These are phyloP conservation scores for Stenurella melanura DNA, from an alignment of 2,888 invertebrate species.

Conservation along the genomic window DNA sequence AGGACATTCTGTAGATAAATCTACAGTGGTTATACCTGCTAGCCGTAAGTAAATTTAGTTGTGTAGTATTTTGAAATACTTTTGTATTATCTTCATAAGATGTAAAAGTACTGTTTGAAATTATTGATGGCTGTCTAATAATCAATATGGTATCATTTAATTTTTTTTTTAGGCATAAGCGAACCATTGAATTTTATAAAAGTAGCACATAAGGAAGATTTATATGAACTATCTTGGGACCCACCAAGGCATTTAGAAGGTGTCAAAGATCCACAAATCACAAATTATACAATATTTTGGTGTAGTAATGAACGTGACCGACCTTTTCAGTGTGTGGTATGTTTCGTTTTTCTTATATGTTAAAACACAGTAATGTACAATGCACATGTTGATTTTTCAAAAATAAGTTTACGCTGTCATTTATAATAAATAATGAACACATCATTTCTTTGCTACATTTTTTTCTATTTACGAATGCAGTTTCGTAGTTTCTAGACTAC, in stretches of 20 bases:
- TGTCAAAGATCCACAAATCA: conserved; percentile 65
- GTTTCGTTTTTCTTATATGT: conserved; percentile 45
- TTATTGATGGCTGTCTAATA: too few relatives aligned
- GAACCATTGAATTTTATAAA: conserved; percentile 72
- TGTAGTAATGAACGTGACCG: conserved; percentile 68
- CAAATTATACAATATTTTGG: conserved; percentile 89
- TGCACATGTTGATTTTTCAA: too few relatives aligned
- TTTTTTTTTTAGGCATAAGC: conserved; percentile 47
- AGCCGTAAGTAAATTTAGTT: conserved; percentile 50
- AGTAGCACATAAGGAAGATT: conserved; percentile 81
- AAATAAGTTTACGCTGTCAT: too few relatives aligned
- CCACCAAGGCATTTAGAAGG: conserved; percentile 71
- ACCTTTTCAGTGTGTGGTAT: conserved; percentile 70
- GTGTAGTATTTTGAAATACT: background rate
- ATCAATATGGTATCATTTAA: background rate
- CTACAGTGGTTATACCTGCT: conserved; percentile 78
- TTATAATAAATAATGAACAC: too few relatives aligned
- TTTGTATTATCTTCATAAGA: too few relatives aligned
- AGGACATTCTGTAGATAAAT: conserved; percentile 77
- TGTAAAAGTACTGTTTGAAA: too few relatives aligned
- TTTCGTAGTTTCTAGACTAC: too few relatives aligned
- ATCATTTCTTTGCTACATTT: too few relatives aligned
- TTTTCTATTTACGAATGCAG: too few relatives aligned
- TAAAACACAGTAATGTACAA: too few relatives aligned
- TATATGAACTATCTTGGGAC: conserved; percentile 86